These are phyloP conservation scores for Danio albolineatus DNA, from an alignment of 2,797 vertebrate genomes.

Conservation along the genomic window DNA sequence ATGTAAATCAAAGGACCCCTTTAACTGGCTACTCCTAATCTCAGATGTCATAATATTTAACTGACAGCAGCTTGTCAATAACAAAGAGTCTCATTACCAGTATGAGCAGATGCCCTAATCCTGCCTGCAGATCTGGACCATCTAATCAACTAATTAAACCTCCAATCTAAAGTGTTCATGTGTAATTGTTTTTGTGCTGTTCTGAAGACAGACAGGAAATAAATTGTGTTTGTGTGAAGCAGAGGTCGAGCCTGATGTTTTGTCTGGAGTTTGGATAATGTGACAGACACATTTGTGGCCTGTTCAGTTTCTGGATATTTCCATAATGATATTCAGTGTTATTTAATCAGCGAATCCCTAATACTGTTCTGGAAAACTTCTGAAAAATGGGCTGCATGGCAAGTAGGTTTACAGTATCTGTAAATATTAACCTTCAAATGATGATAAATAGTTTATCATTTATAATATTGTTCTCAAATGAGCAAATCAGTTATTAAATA, in stretches of 20 bases:
- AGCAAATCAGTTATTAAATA: too few relatives aligned
- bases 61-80: conserved; percentile 13
- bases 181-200: conserved; percentile 46
- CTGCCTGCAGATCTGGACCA: background rate
- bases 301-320: conserved; percentile 29
- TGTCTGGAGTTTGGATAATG: background rate
- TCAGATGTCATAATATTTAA: conserved; percentile 20
- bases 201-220: background rate
- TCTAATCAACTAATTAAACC: conserved; percentile 36
- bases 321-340: background rate
- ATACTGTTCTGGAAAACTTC: background rate
- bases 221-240: background rate
- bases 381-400: conserved; percentile 22
- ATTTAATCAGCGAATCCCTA: conserved; percentile 1
- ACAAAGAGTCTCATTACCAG: conserved; percentile 12
- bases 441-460: too few relatives aligned
- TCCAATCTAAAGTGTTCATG: conserved; percentile 14
- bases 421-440: too few relatives aligned
- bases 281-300: conserved; percentile 47
- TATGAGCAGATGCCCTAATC: conserved; percentile 34
- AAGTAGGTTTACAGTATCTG: background rate
- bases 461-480: too few relatives aligned
- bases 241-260: conserved; percentile 10
- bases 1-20: background rate
- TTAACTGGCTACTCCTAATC: background rate